Conservation (phyloP, 2,797 vertebrate genomes). For the Cephalopachus bancanus region DNA sequence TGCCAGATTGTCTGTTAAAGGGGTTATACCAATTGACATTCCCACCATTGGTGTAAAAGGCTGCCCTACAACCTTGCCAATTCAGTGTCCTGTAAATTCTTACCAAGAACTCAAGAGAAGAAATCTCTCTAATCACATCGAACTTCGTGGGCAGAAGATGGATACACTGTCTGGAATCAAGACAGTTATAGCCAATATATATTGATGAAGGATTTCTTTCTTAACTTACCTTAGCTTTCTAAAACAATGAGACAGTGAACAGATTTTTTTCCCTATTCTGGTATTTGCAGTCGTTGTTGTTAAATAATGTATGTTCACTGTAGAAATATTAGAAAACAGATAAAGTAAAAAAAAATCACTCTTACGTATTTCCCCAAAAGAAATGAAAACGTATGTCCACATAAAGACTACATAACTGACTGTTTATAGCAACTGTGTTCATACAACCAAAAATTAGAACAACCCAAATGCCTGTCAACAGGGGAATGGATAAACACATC, state of each 20-base stretch:
- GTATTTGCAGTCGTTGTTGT: not conserved
- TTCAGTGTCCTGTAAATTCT: not conserved
- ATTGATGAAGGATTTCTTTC: constrained; percentile 1
- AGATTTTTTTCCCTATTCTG: not conserved
- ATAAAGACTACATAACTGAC: not conserved
- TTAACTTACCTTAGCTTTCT: not conserved
- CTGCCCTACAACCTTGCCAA: not conserved
- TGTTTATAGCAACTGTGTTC: not conserved
- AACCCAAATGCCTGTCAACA: not conserved
- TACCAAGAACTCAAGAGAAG: not conserved
- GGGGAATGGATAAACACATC: not conserved
- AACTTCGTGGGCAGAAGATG: not conserved
- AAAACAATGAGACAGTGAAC: not conserved
- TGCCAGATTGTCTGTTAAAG: not conserved
- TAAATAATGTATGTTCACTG: not conserved
- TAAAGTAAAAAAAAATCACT: not conserved
- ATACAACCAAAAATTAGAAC: not conserved
- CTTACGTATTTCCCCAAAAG: not conserved
- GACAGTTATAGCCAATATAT: not conserved
- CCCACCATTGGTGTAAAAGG: not conserved
- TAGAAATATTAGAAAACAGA: not conserved
- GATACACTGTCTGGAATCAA: not conserved
- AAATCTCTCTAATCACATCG: not conserved
- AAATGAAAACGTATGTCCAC: not conserved
- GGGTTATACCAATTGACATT: not conserved